These are phyloP conservation scores for Caenorhabditis sp. DNA, from an alignment of 2,888 invertebrate genomes.

Conservation along the genomic window DNA sequence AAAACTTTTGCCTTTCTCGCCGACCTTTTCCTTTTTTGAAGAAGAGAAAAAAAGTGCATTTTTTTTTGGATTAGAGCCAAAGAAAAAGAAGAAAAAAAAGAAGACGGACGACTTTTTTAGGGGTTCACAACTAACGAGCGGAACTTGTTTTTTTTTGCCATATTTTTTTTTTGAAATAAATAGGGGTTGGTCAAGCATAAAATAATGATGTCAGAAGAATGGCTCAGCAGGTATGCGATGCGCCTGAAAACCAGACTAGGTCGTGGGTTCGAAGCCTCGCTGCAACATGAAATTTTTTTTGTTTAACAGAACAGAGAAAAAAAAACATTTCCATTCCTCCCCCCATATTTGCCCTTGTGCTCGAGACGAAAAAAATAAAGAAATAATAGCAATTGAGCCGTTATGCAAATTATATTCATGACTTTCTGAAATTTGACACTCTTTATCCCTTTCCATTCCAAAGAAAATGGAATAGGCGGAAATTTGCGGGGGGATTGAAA, in stretches of 20 bases:
- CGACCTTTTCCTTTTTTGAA: background rate
- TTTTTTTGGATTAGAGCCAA: background rate
- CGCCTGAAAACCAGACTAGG: no score
- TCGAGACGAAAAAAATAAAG: background rate
- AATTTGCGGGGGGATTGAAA: background rate
- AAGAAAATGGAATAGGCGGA: background rate
- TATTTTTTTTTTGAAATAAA: background rate
- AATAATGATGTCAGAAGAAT: no score
- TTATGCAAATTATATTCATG: background rate
- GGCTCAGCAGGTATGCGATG: no score
- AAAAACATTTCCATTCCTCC: background rate
- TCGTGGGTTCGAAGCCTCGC: no score
- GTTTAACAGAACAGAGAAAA: no score
- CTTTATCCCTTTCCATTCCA: background rate
- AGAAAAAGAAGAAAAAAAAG: background rate
- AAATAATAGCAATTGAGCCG: background rate
- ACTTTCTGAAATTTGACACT: background rate
- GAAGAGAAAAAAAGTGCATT: background rate
- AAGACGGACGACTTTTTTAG: background rate
- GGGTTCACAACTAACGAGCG: background rate
- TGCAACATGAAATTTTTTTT: no score
- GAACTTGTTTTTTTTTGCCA: background rate
- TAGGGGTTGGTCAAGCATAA: no score
- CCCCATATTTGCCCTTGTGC: background rate
- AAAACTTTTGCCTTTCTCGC: background rate